phyloP scores from a whole-genome alignment of 2,113 vertebrate species.

The Forbesichthys papilliferus region DNA sequence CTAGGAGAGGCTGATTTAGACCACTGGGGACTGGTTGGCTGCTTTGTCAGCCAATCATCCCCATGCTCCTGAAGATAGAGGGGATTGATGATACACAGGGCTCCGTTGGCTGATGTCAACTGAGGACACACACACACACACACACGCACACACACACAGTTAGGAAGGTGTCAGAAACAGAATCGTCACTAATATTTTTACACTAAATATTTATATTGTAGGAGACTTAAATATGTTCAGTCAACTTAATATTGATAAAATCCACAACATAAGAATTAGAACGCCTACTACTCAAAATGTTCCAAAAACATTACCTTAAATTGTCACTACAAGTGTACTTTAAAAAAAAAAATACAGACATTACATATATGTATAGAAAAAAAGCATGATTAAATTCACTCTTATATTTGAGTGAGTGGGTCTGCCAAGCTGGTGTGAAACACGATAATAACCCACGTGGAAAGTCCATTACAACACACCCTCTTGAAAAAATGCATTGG shows the following conservation, averaged over 20 bases:
- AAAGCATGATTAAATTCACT: too few relatives aligned
- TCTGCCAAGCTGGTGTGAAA: not conserved
- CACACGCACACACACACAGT: not conserved
- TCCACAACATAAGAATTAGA: too few relatives aligned
- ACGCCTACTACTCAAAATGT: too few relatives aligned
- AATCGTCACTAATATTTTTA: too few relatives aligned
- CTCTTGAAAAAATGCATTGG: not conserved
- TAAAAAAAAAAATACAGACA: too few relatives aligned
- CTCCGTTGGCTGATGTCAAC: conserved; percentile 69
- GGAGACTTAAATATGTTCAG: too few relatives aligned
- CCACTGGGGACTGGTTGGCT: not conserved
- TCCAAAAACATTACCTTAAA: too few relatives aligned
- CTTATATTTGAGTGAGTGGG: too few relatives aligned
- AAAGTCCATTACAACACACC: not conserved
- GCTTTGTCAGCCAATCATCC: conserved; percentile 59
- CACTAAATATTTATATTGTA: too few relatives aligned
- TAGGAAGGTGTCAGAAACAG: not conserved
- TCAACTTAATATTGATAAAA: too few relatives aligned
- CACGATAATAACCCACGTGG: not conserved
- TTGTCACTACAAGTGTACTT: too few relatives aligned
- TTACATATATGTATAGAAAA: too few relatives aligned
- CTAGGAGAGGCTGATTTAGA: not conserved
- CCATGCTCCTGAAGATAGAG: conserved; percentile 83
- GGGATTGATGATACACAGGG: conserved; percentile 83
- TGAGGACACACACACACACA: conserved; percentile 21